These are phyloP conservation scores for Poecilia picta DNA, from an alignment of 2,797 vertebrate species.

Conservation along the genomic window DNA sequence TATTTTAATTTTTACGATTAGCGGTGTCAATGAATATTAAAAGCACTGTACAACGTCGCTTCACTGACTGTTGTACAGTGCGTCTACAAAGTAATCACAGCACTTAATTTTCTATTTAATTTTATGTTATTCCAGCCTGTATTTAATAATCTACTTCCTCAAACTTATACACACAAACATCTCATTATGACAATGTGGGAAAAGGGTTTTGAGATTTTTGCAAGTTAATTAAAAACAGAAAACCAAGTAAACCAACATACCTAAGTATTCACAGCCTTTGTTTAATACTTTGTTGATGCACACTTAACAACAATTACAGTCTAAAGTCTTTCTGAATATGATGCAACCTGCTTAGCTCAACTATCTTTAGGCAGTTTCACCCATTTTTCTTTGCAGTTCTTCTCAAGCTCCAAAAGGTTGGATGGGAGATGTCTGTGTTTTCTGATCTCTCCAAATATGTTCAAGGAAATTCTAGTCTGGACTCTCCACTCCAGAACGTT, in stretches of 20 bases:
- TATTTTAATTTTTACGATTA: not conserved
- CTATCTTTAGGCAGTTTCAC: not conserved
- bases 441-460: not conserved
- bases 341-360: not conserved
- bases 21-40: not conserved
- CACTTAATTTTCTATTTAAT: too few relatives aligned
- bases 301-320: not conserved
- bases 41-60: not conserved
- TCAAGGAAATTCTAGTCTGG: not conserved
- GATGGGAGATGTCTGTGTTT: not conserved
- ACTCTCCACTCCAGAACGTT: not conserved
- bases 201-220: not conserved
- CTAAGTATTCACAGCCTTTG: not conserved
- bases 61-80: not conserved
- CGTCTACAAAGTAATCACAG: too few relatives aligned
- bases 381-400: not conserved
- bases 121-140: too few relatives aligned
- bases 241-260: not conserved
- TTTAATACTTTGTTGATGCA: not conserved
- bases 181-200: not conserved
- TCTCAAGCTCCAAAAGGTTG: not conserved
- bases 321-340: not conserved
- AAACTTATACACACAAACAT: too few relatives aligned
- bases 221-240: not conserved
- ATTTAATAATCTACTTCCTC: too few relatives aligned